Evolutionary conservation across 2,113 vertebrate genomes (phyloP), one percentile per base, ranked within the genome.

Genomic region (Ia io): DNA sequence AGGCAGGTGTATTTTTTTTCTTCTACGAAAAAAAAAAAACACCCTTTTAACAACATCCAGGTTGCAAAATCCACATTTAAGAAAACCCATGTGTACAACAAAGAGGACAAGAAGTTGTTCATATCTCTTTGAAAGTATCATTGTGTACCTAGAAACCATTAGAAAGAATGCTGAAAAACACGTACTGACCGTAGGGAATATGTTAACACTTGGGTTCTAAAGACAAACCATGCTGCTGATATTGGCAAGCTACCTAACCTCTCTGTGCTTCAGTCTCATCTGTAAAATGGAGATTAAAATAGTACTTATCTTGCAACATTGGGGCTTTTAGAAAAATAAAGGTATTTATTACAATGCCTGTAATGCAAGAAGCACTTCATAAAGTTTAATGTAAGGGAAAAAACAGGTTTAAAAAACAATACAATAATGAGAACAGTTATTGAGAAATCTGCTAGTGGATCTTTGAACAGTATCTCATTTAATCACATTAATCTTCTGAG

Each of bases 241-340:
- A 14, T 16, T 47, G 14, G 44, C 14, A 73, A 71, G 8, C 40
- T 69, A 74, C 23, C 84, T 71, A 59, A 92, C 7, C 30, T 84
- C 61, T 78, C 44, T 92, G 84, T 53, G 35, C 70, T 92, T 67
- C 84, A 71, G 65, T 80, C 47, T 91, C 42, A 61, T 20, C 6
- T 51, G 9, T 51, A 83, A 77, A 94, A 70, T 51, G 71, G 53
- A 84, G 23, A 71, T 92, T 71, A 65, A 14, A 84, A 63, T 10
- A 78, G 35, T 28, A 77, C 23, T 92, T 84, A 95, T 30, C 40
- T 88, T 51, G 35, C 53, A 95, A 84, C 23, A 13, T 12, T 35
- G 7, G 40, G 22, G 8, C n/a, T 90, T 89, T 79, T 32, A 63
- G 18, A 89, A 89, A 89, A 95, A 92, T 73, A 73, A 71, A 89